A percentile compares a stretch with the other conserved stretches of the same genome.
Conservation (phyloP, 1,140 invertebrate species). For the Campoletis sonorensis region DNA sequence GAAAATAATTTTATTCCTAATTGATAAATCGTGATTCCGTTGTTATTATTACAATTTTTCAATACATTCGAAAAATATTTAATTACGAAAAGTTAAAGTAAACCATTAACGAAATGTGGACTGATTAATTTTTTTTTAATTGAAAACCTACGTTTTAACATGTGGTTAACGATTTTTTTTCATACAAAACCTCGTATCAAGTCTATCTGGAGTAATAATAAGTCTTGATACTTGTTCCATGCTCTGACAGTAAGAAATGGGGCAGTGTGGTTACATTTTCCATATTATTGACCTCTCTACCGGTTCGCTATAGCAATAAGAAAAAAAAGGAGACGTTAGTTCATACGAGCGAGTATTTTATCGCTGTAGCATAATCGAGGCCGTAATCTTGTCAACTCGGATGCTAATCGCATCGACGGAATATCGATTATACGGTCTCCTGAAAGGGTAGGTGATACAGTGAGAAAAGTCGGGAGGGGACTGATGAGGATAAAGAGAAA, state of each 20-base stretch:
- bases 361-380: background rate
- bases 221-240: background rate
- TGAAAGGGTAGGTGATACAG: background rate
- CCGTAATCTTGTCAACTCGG: constrained; percentile 5
- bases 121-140: no score
- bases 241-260: constrained; percentile 7
- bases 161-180: background rate
- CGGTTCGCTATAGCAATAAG: background rate
- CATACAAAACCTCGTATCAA: background rate
- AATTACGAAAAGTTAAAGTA: no score
- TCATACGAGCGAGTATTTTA: background rate
- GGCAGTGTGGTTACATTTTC: background rate
- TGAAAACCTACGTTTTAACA: no score
- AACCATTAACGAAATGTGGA: no score
- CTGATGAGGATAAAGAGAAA: background rate
- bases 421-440: constrained; percentile 32
- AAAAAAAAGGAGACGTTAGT: constrained; percentile 11
- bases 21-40: no score
- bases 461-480: background rate
- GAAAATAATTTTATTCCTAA: no score
- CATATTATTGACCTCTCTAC: background rate
- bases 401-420: constrained; percentile 42
- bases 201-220: background rate
- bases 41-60: background rate
- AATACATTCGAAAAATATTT: background rate